Evolutionary conservation across 30 jellyfish, hydroid and myxozoan genomes (phyloP), one percentile per base, ranked within the genome.

Genomic region (Phacellophora camtschatica): DNA sequence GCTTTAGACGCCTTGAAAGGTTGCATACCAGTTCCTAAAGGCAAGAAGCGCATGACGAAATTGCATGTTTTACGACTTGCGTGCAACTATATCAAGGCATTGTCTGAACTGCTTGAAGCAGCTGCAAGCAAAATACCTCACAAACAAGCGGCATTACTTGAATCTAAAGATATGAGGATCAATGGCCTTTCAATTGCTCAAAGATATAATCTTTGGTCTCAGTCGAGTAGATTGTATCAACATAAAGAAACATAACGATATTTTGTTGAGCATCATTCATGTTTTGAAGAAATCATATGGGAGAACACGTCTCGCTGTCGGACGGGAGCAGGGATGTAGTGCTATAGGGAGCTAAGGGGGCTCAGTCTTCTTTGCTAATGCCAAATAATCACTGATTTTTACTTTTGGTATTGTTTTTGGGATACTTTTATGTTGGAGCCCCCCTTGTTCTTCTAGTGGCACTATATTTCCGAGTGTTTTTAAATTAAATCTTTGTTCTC

Each of bases 1-100:
- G 97, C 97, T 2, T 48, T 90, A 33, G 92, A 90, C 18, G 90
- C 95, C 4, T 69, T 90, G 59, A 90, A 83, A 90, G 89, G 95
- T 1, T 90, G 97, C 53, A 89, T 90, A 15, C 97, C 97, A 1
- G 34, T 83, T 9, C 88, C 88, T 16, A 85, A 56, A 23, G 74
- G 88, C 16, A 82, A 70, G 72, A 81, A 78, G 32, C 76, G 97
- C 24, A 69, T 90, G 89, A 90, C 97, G 10, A 90, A 90, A 62
- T 82, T 90, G 36, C 84, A 76, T 28, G 88, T 90, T 15, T 62
- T 90, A 37, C 84, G 92, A 36, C 66, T 65, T 5, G 97, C 97
- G 15, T 90, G 97, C 71, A 69, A 75, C 29, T 90, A 90, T 84
- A 90, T 90, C 80, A 51, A 48, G 6, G 82, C 84, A 19, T 51